Evolutionary conservation across 2,797 vertebrate genomes (phyloP).

Genomic region (Loris lydekkerianus): DNA sequence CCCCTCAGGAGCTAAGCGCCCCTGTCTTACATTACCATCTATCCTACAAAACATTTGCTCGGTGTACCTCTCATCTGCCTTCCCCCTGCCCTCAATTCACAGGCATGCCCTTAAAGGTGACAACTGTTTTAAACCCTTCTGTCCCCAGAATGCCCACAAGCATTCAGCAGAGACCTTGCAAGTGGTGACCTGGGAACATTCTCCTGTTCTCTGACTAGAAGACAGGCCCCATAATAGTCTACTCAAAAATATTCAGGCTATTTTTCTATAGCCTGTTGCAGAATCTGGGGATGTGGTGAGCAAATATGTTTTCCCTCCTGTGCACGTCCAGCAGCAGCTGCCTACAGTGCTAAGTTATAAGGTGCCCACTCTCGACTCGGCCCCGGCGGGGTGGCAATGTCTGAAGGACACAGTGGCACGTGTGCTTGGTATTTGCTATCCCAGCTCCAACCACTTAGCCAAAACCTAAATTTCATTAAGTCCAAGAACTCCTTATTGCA

Average conservation of each 20-base stretch:
- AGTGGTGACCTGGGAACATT: neutral
- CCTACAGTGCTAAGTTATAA: neutral
- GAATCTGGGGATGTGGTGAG: neutral
- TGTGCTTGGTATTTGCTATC: neutral
- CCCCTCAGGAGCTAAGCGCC: neutral
- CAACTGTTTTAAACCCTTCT: neutral
- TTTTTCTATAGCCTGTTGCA: neutral
- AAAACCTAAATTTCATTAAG: neutral
- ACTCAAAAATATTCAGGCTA: neutral
- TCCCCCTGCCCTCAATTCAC: neutral
- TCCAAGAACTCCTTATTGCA: neutral
- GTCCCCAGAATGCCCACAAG: too few species aligned
- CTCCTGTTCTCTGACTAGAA: neutral
- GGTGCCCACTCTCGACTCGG: neutral
- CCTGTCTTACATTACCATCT: neutral
- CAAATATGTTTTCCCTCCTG: neutral
- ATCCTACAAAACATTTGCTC: neutral
- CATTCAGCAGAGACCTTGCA: neutral
- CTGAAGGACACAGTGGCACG: fast-evolving
- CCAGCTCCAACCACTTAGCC: neutral
- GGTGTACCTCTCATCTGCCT: neutral
- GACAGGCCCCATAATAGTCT: neutral
- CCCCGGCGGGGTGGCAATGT: neutral
- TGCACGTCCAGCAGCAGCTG: neutral
- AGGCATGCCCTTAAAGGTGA: neutral